A percentile compares a stretch with the other conserved stretches of the same genome.
These are phyloP conservation scores for Deilephila porcellus DNA, from an alignment of 2,888 invertebrate genomes.

Conservation along the genomic window DNA sequence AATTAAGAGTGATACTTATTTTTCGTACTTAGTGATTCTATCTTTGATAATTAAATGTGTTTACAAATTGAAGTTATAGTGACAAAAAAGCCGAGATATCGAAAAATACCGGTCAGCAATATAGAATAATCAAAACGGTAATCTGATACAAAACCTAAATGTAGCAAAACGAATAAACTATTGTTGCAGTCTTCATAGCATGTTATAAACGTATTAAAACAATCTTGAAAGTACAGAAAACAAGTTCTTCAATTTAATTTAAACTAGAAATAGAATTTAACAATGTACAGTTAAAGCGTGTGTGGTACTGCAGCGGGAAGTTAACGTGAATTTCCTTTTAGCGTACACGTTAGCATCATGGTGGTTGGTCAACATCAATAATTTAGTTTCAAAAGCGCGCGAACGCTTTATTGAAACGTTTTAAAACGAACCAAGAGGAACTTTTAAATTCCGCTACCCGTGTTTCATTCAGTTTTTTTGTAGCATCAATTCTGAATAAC, in stretches of 20 bases:
- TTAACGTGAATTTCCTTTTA: conserved; percentile 26
- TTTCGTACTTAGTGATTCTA: too few relatives aligned
- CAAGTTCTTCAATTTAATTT: background rate
- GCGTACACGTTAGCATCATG: conserved; percentile 13
- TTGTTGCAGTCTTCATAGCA: background rate
- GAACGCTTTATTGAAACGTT: background rate
- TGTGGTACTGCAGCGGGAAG: conserved; percentile 1
- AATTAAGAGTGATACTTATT: too few relatives aligned
- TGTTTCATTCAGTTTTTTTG: conserved; percentile 8
- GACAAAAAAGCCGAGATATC: too few relatives aligned
- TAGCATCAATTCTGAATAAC: background rate
- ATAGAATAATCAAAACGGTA: too few relatives aligned
- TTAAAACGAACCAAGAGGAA: conserved; percentile 6
- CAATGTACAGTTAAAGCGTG: background rate
- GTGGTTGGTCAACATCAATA: conserved; percentile 27
- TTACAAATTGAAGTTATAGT: too few relatives aligned
- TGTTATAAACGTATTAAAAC: background rate
- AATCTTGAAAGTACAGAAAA: background rate
- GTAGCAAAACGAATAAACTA: background rate
- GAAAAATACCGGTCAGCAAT: too few relatives aligned
- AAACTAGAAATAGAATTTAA: background rate
- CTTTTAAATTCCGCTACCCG: background rate
- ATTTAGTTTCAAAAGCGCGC: conserved; percentile 24
- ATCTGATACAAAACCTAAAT: too few relatives aligned
- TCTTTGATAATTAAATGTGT: too few relatives aligned